Evolutionary conservation across 1,140 invertebrate genomes (phyloP).

Genomic region (honey bee (Apis mellifera)): Amel_HAv3.1 CM009931.2:4454501-4455000

Average conservation of each 20-base stretch:
- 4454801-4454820: too few relatives aligned
- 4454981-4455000: slow-evolving; percentile 69
- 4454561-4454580: neutral
- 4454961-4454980: slow-evolving; percentile 23
- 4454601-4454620: neutral
- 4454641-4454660: neutral
- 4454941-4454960: too few relatives aligned
- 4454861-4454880: too few relatives aligned
- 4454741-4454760: too few relatives aligned
- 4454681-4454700: neutral
- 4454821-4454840: too few relatives aligned
- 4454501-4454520: slow-evolving; percentile 4
- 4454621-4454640: neutral
- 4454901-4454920: neutral
- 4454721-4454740: too few relatives aligned
- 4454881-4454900: too few relatives aligned
- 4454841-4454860: too few relatives aligned
- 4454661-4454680: neutral
- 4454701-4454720: neutral
- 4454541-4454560: slow-evolving; percentile 16
- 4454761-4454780: too few relatives aligned
- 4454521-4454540: slow-evolving; percentile 32
- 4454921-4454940: neutral
- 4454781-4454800: too few relatives aligned
- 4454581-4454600: too few relatives aligned